Conservation (phyloP, 2,797 vertebrate genomes). For the Avahi laniger region DNA sequence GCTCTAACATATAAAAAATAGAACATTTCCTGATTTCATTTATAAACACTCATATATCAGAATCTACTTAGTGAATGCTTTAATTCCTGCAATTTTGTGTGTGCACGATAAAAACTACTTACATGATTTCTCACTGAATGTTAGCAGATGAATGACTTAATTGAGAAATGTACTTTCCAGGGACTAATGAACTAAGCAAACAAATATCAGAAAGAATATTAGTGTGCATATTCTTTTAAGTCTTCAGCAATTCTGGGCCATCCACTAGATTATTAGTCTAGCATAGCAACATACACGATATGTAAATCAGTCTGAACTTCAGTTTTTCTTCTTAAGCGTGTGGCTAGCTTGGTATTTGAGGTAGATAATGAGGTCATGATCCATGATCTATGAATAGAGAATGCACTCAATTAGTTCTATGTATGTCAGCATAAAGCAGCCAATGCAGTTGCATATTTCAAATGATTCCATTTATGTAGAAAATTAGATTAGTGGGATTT, state of each 20-base stretch:
- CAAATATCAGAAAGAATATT: not conserved
- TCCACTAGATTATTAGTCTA: not conserved
- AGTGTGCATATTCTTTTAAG: constrained; percentile 1
- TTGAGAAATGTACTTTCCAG: constrained; percentile 24
- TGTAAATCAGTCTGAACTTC: not conserved
- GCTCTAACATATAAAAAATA: not conserved
- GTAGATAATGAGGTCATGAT: not conserved
- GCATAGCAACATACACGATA: not conserved
- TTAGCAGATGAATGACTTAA: constrained; percentile 24
- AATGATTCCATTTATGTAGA: not conserved
- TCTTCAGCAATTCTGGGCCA: not conserved
- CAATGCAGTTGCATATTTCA: not conserved
- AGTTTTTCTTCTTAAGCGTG: not conserved
- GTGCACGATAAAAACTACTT: not conserved
- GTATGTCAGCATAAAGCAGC: not conserved
- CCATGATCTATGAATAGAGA: not conserved
- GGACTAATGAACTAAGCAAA: constrained; percentile 28
- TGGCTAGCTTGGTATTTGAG: not conserved
- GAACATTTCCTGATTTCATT: not conserved
- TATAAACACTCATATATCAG: not conserved
- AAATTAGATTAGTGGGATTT: not conserved
- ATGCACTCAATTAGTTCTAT: not conserved
- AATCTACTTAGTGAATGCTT: not conserved
- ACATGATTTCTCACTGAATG: constrained; percentile 28
- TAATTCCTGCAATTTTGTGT: not conserved